Evolutionary conservation across 2,888 invertebrate species (phyloP).

Genomic region (Lordiphosa fenestrarum): DNA sequence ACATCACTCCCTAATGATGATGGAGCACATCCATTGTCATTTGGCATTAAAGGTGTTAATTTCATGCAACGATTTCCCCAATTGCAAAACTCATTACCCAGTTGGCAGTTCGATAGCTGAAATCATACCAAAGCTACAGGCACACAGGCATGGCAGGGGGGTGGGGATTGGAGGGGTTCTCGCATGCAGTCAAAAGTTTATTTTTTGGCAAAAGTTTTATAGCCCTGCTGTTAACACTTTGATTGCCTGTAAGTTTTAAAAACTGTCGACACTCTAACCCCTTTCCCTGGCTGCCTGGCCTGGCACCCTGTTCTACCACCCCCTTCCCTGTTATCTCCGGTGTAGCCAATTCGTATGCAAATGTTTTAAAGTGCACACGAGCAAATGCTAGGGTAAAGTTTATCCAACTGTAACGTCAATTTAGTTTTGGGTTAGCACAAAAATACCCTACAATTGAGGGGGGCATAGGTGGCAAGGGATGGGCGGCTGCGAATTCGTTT

Average conservation of each 20-base stretch:
- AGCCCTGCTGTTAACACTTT: constrained; percentile 66
- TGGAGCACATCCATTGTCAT: constrained; percentile 26
- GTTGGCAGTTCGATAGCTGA: constrained; percentile 13
- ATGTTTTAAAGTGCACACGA: constrained; percentile 50
- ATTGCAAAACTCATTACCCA: constrained; percentile 33
- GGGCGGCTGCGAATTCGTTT: no score
- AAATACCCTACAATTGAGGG: background rate
- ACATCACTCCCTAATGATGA: background rate
- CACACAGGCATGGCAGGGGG: background rate
- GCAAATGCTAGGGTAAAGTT: constrained; percentile 33
- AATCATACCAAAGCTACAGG: background rate
- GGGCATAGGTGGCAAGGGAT: no score
- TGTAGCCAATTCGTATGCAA: constrained; percentile 52
- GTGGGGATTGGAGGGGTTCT: no score
- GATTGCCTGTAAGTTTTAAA: constrained; percentile 59
- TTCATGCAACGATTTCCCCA: constrained; percentile 35
- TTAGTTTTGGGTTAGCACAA: constrained; percentile 27
- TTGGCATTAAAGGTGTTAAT: constrained; percentile 59
- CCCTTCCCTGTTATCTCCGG: background rate
- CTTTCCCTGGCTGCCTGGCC: no score
- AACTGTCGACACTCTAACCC: constrained; percentile 31
- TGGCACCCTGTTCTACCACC: no score
- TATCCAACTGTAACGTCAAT: constrained; percentile 46
- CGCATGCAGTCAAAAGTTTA: constrained; percentile 48
- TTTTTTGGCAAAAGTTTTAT: constrained; percentile 55